Base-by-base conservation (phyloP, 2,888 invertebrate species). In the Sclerodermus sp. region DNA sequence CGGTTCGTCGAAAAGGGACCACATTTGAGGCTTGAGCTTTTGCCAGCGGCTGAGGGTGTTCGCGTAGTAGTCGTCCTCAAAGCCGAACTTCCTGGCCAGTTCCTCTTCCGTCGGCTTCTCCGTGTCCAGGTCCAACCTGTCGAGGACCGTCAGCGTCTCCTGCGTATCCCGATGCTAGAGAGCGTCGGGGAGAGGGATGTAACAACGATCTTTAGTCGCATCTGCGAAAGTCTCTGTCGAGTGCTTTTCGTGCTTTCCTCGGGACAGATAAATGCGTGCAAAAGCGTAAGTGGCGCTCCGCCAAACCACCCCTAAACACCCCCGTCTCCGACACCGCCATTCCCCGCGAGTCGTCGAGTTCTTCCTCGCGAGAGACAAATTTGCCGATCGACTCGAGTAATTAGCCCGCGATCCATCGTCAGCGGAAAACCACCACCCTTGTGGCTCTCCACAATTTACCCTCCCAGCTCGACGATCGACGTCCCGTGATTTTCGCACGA, bases 1-100 rank as follows among this genome's bases (percentile, higher is more conserved):
- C 1, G 99, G 99, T 79, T 99, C 99, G 78, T 99, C 99, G 79
- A 99, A 99, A 51, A 99, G 84, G 32, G 97, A 96, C 98, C 98
- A 99, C 79, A 98, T 92, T 81, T 93, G 93, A 36, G 97, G 98
- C 79, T 98, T 96, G 76, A 93, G 85, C 73, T 90, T 87, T 82
- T 98, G 97, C 98, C 98, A 99, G 91, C 93, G 93, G 53, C 91
- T 90, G 52, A 94, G 84, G 23, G 90, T 91, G 60, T 93, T 94
- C 66, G 89, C 90, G 80, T 88, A 88, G 79, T 94, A 96, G 76
- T 93, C 94, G 73, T 96, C 93, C 79, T 96, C 93, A 82, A 93
- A 91, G 58, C 96, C 97, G 75, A 99, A 99, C 82, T 96, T 96
- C 67, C 96, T 87, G 60, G 97, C 97, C 74, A 97, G 87, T 78